Percentiles rank a stretch among this genome's conserved stretches.
phyloP scores from a whole-genome alignment of 2,113 vertebrate species.

The Lepisosteus osseus region DNA sequence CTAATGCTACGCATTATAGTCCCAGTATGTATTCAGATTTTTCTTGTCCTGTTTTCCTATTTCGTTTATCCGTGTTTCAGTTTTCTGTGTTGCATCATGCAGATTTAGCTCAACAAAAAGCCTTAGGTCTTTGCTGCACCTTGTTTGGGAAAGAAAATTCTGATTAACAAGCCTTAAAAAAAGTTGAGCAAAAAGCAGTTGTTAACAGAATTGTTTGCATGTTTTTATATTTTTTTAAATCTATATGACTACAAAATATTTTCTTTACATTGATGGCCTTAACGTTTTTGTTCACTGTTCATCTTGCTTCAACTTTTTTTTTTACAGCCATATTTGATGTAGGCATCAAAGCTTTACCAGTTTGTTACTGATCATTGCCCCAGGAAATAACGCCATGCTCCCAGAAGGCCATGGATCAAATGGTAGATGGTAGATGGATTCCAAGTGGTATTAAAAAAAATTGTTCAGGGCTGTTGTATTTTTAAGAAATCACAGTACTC shows the following conservation, averaged over 20 bases:
- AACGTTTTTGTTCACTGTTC: conserved; percentile 67
- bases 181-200: conserved; percentile 66
- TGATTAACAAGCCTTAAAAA: conserved; percentile 41
- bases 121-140: conserved; percentile 72
- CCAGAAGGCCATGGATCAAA: neutral
- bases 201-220: conserved; percentile 44
- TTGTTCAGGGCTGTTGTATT: conserved; percentile 5
- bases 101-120: conserved; percentile 69
- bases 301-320: conserved; percentile 70
- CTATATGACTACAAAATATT: conserved; percentile 46
- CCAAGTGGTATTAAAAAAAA: neutral
- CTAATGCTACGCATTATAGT: conserved; percentile 78
- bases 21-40: conserved; percentile 79
- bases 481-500: conserved; percentile 21
- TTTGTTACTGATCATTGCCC: conserved; percentile 21
- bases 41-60: conserved; percentile 47
- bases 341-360: conserved; percentile 55
- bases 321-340: conserved; percentile 61
- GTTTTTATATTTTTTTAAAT: conserved; percentile 42
- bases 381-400: neutral
- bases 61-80: conserved; percentile 59
- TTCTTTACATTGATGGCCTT: conserved; percentile 68
- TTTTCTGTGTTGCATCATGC: conserved; percentile 63
- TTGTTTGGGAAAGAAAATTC: conserved; percentile 76
- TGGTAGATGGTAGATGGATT: neutral